Evolutionary conservation across 2,113 vertebrate genomes (phyloP).

Genomic region (Phycodurus eques): DNA sequence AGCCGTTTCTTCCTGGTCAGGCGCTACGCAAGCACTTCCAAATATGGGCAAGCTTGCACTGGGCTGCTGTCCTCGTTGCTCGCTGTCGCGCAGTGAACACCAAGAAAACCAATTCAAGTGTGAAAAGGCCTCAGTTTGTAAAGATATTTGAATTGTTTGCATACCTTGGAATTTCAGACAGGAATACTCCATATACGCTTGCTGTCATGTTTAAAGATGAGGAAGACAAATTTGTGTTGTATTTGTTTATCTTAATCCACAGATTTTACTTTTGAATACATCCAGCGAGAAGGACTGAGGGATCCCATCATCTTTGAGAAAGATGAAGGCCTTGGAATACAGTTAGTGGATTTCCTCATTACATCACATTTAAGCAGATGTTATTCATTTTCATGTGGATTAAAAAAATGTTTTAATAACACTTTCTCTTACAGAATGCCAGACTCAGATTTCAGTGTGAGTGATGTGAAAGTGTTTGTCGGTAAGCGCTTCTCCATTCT

Average conservation of each 20-base stretch:
- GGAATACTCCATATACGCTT: not conserved
- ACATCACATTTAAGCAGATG: not conserved
- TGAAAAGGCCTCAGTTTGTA: no score
- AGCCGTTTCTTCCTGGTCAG: no score
- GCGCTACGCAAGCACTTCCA: no score
- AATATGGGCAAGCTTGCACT: no score
- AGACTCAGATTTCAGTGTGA: constrained; percentile 92
- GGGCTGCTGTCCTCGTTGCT: no score
- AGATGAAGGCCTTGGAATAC: constrained; percentile 88
- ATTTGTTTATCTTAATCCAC: constrained; percentile 21
- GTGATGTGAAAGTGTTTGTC: constrained; percentile 94
- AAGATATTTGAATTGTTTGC: no score
- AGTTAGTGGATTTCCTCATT: constrained; percentile 73
- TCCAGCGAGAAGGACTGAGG: constrained; percentile 91
- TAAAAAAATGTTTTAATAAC: not conserved
- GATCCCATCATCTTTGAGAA: constrained; percentile 91
- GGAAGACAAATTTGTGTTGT: not conserved
- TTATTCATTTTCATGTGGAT: not conserved
- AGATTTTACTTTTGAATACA: constrained; percentile 97
- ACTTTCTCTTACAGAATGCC: constrained; percentile 83
- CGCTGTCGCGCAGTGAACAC: no score
- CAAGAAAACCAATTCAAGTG: no score
- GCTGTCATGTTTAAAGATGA: not conserved
- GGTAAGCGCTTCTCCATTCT: constrained; percentile 74
- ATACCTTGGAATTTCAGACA: no score